phyloP scores from a whole-genome alignment of 2,113 vertebrate species.

The Psephotus haematonotus region DNA sequence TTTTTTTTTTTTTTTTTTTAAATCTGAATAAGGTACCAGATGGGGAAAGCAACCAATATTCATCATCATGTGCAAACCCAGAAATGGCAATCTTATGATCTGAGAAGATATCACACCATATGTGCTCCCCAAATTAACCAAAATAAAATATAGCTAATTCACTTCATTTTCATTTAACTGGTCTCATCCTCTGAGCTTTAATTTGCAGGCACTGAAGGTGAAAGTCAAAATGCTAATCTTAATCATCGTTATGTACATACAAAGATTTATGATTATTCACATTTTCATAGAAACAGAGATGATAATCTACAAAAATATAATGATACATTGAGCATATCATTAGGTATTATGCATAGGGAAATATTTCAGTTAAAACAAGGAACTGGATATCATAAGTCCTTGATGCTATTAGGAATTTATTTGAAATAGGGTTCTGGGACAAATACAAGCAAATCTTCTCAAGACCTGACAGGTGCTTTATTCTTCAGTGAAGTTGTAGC shows the following conservation, averaged over 20 bases:
- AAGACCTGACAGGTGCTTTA: neutral
- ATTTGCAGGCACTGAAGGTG: neutral
- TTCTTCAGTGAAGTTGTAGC: neutral
- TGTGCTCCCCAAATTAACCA: conserved; percentile 8
- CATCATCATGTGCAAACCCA: neutral
- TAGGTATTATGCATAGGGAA: neutral
- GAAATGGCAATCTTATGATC: neutral
- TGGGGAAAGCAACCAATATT: neutral
- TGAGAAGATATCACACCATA: neutral
- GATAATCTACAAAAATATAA: neutral
- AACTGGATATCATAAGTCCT: neutral
- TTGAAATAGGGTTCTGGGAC: neutral
- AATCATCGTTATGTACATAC: neutral
- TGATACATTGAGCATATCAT: neutral
- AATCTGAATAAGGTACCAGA: neutral
- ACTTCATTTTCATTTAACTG: neutral
- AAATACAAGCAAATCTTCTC: neutral
- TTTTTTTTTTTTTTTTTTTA: neutral
- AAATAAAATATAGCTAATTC: conserved; percentile 16
- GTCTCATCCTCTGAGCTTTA: neutral
- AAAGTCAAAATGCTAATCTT: neutral
- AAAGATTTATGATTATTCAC: neutral
- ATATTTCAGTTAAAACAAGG: neutral
- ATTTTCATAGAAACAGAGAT: neutral
- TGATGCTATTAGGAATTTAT: neutral